Evolutionary conservation across 30 jellyfish, hydroid and myxozoan species (phyloP), one percentile per base, ranked within the genome.

Genomic region (Hydra vulgaris): DNA sequence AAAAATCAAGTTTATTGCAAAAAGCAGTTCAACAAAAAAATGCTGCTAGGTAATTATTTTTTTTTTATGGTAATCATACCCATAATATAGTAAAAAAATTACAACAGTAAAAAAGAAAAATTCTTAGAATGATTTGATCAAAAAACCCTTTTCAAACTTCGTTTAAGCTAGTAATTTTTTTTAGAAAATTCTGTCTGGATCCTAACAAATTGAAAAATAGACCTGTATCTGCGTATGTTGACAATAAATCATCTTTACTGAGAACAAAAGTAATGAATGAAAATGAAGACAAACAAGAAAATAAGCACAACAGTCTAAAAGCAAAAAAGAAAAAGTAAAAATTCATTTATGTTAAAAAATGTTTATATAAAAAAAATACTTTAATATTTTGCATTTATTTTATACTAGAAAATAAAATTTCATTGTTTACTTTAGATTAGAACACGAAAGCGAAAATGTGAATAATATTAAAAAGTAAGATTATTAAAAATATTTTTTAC

Each of bases 1-100:
- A 84, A 76, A 77, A 80, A 81, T 86, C 87, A 25, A 61, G 78
- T 75, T 73, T 84, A 21, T 87, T 93, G n/a, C 84, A 91, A 23
- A 86, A 87, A 73, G 96, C 88, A 72, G 16, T 20, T 68, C 25
- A 68, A 68, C 25, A 68, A n/a, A 68, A 68, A 68, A 23, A 68
- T 5, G 75, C 75, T 3, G 61, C 61, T 40, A 40, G 61, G 61
- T 40, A 40, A 12, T 40, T 40, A 12, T n/a, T n/a, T n/a, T n/a
- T n/a, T n/a, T n/a, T n/a, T n/a, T n/a, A n/a, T n/a, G n/a, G n/a
- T n/a, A n/a, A n/a, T n/a, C n/a, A n/a, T n/a, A n/a, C n/a, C n/a
- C n/a, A n/a, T n/a, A n/a, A n/a, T n/a, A n/a, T n/a, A n/a, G n/a
- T n/a, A n/a, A n/a, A n/a, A n/a, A n/a, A n/a, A n/a, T n/a, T n/a